phyloP scores from a whole-genome alignment of 2,797 vertebrate genomes.

The Halcyon badia region DNA sequence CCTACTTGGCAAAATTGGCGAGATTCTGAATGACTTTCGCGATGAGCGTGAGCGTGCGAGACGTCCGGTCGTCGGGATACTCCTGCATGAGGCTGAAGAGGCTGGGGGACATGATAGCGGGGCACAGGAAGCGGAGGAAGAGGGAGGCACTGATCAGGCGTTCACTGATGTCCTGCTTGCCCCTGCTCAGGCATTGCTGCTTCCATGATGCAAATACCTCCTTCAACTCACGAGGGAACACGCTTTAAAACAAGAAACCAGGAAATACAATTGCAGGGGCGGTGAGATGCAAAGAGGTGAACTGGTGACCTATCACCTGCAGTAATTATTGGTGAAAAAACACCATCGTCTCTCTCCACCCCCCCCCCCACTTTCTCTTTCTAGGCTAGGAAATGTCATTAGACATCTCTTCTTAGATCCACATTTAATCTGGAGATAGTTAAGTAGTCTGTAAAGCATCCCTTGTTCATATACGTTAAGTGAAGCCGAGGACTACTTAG shows the following conservation, averaged over 20 bases:
- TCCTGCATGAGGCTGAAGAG: constrained; percentile 96
- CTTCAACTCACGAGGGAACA: constrained; percentile 96
- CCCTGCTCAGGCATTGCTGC: constrained; percentile 91
- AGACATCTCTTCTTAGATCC: constrained; percentile 47
- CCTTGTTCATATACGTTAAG: background rate
- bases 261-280: background rate
- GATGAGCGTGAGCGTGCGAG: constrained; percentile 93
- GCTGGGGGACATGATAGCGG: constrained; percentile 97
- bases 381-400: constrained; percentile 38
- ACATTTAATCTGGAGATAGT: constrained; percentile 14
- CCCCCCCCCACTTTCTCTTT: background rate
- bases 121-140: constrained; percentile 96
- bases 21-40: constrained; percentile 99
- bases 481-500: constrained; percentile 11
- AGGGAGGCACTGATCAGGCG: constrained; percentile 95
- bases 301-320: background rate
- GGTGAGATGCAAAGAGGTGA: background rate
- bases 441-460: constrained; percentile 22
- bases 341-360: background rate
- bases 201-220: constrained; percentile 96
- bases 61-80: constrained; percentile 93
- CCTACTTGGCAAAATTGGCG: constrained; percentile 96
- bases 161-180: constrained; percentile 92
- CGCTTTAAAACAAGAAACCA: constrained; percentile 75
- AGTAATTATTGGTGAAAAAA: constrained; percentile 2